These are phyloP conservation scores for Desmophyllum pertusum DNA, from an alignment of 92 coral and sea anemone species.

Conservation along the genomic window DNA sequence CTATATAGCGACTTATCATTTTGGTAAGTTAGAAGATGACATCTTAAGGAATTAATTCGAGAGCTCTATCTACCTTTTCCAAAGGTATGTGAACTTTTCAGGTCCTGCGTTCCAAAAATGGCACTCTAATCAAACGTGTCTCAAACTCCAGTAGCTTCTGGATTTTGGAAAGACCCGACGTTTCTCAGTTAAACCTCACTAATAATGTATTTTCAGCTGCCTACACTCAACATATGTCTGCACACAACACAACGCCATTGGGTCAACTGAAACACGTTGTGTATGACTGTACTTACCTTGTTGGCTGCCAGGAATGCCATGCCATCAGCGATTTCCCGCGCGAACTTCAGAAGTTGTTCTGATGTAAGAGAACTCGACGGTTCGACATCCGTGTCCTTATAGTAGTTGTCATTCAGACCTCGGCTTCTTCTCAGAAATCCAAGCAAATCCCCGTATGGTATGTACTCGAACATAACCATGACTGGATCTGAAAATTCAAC, in stretches of 20 bases:
- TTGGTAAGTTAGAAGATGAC: no score
- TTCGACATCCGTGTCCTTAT: conserved; percentile 64
- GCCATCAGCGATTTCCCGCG: conserved; percentile 83
- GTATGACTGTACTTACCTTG: conserved; percentile 45
- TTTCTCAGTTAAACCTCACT: no score
- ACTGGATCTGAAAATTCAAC: conserved; percentile 61
- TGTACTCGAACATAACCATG: conserved; percentile 78
- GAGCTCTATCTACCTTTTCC: no score
- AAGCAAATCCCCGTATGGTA: conserved; percentile 82
- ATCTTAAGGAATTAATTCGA: no score
- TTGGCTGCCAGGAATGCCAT: conserved; percentile 76
- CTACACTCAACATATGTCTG: no score
- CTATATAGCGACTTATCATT: no score
- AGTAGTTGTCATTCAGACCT: conserved; percentile 76
- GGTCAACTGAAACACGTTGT: background rate
- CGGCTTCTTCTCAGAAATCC: conserved; percentile 78
- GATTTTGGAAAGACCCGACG: no score
- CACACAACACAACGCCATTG: background rate
- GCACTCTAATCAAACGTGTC: no score
- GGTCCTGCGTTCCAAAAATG: no score
- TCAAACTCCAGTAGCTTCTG: no score
- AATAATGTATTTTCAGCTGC: no score
- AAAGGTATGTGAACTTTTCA: no score
- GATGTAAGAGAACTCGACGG: conserved; percentile 71
- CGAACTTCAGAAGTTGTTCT: conserved; percentile 69